A percentile compares a stretch with the other conserved stretches of the same genome.
These are phyloP conservation scores for Peucedramus taeniatus DNA, from an alignment of 2,113 vertebrate species.

Conservation along the genomic window DNA sequence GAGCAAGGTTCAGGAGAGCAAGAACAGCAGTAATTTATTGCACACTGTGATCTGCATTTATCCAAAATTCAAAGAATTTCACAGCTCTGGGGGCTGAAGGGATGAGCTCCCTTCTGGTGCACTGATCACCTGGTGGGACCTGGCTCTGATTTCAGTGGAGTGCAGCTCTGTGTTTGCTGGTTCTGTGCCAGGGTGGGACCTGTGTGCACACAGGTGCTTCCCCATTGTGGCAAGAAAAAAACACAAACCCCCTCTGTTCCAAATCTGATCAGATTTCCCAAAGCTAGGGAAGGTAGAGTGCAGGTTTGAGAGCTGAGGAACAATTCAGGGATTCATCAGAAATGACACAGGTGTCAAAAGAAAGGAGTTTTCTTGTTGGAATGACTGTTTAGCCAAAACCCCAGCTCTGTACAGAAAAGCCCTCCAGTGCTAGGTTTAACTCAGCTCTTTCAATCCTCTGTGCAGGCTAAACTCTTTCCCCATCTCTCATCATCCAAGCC, in stretches of 20 bases:
- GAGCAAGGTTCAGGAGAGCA: neutral
- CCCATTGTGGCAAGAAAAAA: neutral
- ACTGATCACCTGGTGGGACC: neutral
- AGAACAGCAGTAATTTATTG: neutral
- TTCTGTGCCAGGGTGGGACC: neutral
- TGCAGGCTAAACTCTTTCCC: neutral
- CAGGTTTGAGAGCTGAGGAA: neutral
- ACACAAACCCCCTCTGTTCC: neutral
- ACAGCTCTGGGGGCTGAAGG: neutral
- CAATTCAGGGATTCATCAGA: neutral
- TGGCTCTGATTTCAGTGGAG: neutral
- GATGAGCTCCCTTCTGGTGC: neutral
- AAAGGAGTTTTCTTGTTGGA: neutral
- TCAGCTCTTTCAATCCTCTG: neutral
- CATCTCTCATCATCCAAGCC: neutral
- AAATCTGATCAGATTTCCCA: neutral
- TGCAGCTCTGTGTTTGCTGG: neutral
- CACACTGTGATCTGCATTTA: neutral
- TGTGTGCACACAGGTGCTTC: neutral
- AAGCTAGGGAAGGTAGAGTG: neutral
- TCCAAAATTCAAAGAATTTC: neutral
- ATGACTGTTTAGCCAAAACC: neutral
- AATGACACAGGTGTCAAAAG: neutral
- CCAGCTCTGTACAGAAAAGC: neutral
- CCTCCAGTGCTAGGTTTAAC: neutral